Percentiles rank a stretch among this genome's conserved stretches.
Evolutionary conservation across 1,140 invertebrate species (phyloP).

Genomic region (Calliphora vicina): DNA sequence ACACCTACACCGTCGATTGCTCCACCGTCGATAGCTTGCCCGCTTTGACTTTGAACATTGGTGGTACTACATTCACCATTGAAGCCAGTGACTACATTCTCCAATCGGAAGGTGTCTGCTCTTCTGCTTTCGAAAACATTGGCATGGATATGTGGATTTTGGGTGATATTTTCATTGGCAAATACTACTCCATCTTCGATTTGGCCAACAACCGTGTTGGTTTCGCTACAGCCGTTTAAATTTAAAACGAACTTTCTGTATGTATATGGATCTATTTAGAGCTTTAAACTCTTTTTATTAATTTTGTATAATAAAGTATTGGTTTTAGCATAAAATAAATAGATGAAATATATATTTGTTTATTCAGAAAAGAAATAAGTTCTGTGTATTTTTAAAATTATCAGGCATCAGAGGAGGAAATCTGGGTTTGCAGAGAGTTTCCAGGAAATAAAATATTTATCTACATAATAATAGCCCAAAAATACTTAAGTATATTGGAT

Average conservation of each 20-base stretch:
- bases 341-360: background rate
- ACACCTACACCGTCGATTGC: slow-evolving; percentile 23
- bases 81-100: slow-evolving; percentile 46
- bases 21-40: slow-evolving; percentile 38
- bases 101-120: slow-evolving; percentile 35
- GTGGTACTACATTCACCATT: slow-evolving; percentile 45
- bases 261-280: background rate
- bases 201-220: slow-evolving; percentile 74
- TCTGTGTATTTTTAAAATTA: background rate
- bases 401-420: no score
- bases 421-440: no score
- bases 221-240: slow-evolving; percentile 59
- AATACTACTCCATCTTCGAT: slow-evolving; percentile 77
- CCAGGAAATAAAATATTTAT: no score
- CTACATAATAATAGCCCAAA: no score
- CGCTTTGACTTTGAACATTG: slow-evolving; percentile 46
- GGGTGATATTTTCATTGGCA: slow-evolving; percentile 74
- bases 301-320: no score
- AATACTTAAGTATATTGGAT: no score
- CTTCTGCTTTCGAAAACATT: slow-evolving; percentile 42
- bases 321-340: no score
- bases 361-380: background rate
- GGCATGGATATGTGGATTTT: slow-evolving; percentile 53
- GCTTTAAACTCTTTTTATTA: background rate
- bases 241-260: no score